Conservation (phyloP, 2,113 vertebrate species). For the Callionymus lyra region DNA sequence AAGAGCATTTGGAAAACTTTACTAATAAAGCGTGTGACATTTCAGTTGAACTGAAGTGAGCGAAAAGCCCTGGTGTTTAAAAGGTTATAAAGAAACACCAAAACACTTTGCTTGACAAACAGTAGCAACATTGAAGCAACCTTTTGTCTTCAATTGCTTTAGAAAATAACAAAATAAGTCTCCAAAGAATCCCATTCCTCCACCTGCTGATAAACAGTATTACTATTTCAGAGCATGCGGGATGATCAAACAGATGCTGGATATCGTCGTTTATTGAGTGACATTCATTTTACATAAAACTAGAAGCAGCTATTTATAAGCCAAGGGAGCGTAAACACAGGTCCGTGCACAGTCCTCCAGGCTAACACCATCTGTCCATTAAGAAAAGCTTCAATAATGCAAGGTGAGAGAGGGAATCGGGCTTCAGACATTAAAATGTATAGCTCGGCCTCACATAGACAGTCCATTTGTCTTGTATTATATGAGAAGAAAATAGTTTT, state of each 20-base stretch:
- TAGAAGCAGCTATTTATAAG: too few species aligned
- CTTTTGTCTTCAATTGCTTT: background rate
- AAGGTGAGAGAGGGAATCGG: slow-evolving; percentile 18
- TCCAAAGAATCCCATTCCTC: too few species aligned
- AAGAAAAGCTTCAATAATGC: slow-evolving; percentile 27
- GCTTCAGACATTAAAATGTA: slow-evolving; percentile 31
- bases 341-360: slow-evolving; percentile 2
- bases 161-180: background rate
- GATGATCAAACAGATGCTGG: too few species aligned
- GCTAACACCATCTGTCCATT: slow-evolving; percentile 17
- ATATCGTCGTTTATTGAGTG: too few species aligned
- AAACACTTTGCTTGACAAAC: too few species aligned
- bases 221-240: background rate
- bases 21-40: too few species aligned
- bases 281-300: too few species aligned
- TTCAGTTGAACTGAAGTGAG: too few species aligned
- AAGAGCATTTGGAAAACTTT: too few species aligned
- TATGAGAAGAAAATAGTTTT: slow-evolving; percentile 4
- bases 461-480: slow-evolving; percentile 29
- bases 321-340: background rate
- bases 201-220: background rate
- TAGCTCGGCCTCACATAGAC: slow-evolving; percentile 2
- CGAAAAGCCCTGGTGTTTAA: too few species aligned
- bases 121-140: too few species aligned
- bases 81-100: too few species aligned